Evolutionary conservation across 2,113 vertebrate species (phyloP).

Genomic region (Indicator indicator): DNA sequence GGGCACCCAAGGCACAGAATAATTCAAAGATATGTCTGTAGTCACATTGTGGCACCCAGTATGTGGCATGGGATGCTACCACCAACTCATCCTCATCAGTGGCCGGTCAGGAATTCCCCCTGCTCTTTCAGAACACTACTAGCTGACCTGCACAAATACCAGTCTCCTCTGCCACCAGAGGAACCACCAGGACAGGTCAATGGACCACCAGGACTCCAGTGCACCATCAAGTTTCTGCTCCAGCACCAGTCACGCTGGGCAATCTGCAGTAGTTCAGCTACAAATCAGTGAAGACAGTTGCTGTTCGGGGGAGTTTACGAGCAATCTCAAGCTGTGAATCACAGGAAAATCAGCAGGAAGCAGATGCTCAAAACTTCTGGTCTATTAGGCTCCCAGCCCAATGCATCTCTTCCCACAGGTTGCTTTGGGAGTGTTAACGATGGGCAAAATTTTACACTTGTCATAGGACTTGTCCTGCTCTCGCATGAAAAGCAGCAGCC

Average conservation of each 20-base stretch:
- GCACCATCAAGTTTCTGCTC: background rate
- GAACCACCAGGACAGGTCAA: rapidly evolving
- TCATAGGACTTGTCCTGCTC: background rate
- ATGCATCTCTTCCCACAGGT: background rate
- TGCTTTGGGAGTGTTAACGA: background rate
- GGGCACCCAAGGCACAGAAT: background rate
- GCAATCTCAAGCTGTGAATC: background rate
- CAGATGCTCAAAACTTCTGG: background rate
- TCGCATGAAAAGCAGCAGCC: background rate
- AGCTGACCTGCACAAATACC: background rate
- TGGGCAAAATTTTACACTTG: background rate
- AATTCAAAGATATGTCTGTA: background rate
- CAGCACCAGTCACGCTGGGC: background rate
- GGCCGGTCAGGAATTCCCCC: background rate
- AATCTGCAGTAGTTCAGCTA: background rate
- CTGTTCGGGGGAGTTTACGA: background rate
- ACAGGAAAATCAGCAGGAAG: background rate
- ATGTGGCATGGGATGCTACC: background rate
- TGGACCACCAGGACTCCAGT: rapidly evolving
- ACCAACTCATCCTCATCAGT: background rate
- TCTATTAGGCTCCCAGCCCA: background rate
- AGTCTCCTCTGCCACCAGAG: background rate
- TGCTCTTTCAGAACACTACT: background rate
- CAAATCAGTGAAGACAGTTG: background rate
- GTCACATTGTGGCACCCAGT: rapidly evolving